These are phyloP conservation scores for Colletes collaris DNA, from an alignment of 2,888 invertebrate species.

Conservation along the genomic window DNA sequence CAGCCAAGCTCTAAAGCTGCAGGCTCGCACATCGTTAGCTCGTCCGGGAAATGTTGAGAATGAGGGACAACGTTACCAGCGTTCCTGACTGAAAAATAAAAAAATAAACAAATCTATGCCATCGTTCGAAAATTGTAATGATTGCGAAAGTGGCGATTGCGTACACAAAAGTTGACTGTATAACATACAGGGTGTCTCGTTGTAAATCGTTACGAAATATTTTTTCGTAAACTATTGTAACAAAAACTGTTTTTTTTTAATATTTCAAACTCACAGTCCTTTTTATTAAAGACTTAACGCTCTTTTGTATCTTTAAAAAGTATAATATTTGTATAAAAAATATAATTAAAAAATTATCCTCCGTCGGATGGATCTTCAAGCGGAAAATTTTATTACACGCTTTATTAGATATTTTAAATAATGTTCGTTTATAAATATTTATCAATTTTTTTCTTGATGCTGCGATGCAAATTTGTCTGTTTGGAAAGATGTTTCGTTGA, in stretches of 20 bases:
- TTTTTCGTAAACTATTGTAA: not conserved
- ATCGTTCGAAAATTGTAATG: not conserved
- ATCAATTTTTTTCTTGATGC: too few relatives aligned
- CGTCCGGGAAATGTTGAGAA: slow-evolving; percentile 93
- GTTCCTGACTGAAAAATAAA: slow-evolving; percentile 91
- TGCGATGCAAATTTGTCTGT: too few relatives aligned
- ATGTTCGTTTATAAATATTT: too few relatives aligned
- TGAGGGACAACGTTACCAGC: slow-evolving; percentile 98
- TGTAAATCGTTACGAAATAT: not conserved
- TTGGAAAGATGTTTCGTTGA: too few relatives aligned
- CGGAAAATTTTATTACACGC: too few relatives aligned
- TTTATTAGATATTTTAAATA: too few relatives aligned
- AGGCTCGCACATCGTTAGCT: slow-evolving; percentile 96
- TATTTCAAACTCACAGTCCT: not conserved
- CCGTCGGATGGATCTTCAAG: too few relatives aligned
- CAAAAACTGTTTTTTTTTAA: not conserved
- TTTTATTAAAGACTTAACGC: not conserved
- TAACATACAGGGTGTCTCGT: not conserved
- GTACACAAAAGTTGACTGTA: not conserved
- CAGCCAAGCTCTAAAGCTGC: slow-evolving; percentile 98
- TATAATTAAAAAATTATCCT: too few relatives aligned
- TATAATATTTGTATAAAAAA: too few relatives aligned
- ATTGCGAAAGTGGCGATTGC: not conserved
- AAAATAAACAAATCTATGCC: not conserved
- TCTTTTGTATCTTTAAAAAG: too few relatives aligned